Base-by-base conservation (phyloP, 92 coral and sea anemone genomes). In the Siderastrea radians region DNA sequence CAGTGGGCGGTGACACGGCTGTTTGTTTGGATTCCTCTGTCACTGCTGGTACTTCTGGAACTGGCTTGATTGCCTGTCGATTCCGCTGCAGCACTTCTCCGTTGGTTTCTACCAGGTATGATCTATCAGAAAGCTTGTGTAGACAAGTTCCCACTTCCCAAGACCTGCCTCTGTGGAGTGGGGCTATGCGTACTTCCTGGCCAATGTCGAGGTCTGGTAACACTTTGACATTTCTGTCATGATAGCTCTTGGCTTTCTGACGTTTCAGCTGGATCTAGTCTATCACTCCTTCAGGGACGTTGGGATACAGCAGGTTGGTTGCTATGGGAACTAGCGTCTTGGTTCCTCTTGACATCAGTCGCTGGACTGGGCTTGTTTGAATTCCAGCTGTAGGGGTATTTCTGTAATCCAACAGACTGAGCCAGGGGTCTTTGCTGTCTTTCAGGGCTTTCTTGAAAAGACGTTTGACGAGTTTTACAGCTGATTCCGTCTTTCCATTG, bases 351-450 rank as follows among this genome's bases (percentile, higher is more conserved):
- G 92, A 88, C 90, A 92, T 79, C n/a, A 86, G 84, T 6, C 93
- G 72, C 48, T 89, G 95, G 19, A 78, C 91, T 47, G 93, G 95
- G 57, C 93, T 92, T 49, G 90, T 71, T 16, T 82, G 72, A 46
- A 85, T 62, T 48, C 83, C 91, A 26, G 74, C 89, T 16, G 89
- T 83, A 11, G 94, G 94, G 12, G 94, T 87, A 50, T 86, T 90
- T 43, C 86, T 60, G 74, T 85, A 85, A 65, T 85, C 90, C 43
- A 90, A 38, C 63, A 90, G 79, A 10, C 87, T 85, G 26, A 86
- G 90, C 93, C 93, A 90, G 7, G 91, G 91, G 55, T 86, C 93
- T 86, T 90, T 90, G 70, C 73, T 61, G 53, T 85, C 86, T 64
- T 52, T 72, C 43, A 52, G 10, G 60, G 90, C 92, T 88, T 88